A percentile compares a stretch with the other conserved stretches of the same genome.
These are phyloP conservation scores for Noctua fimbriata DNA, from an alignment of 2,888 invertebrate species.

Conservation along the genomic window DNA sequence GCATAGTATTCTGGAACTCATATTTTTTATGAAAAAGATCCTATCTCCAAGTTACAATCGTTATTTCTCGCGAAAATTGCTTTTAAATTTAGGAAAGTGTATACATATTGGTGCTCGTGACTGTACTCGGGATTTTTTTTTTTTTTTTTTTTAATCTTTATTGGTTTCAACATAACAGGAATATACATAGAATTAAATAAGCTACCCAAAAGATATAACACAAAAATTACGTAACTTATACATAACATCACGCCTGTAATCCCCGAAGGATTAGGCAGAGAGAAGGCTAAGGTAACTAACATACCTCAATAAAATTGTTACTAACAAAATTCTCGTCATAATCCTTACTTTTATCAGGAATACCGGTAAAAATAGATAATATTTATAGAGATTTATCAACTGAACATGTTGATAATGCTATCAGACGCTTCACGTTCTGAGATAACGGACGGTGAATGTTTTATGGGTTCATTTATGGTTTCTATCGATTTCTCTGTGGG, in stretches of 20 bases:
- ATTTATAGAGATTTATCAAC: constrained; percentile 51
- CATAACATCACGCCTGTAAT: background rate
- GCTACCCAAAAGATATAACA: background rate
- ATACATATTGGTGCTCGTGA: no score
- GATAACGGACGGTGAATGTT: constrained; percentile 33
- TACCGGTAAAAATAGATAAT: constrained; percentile 52
- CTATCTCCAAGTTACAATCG: no score
- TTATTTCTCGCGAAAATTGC: no score
- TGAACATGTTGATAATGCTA: constrained; percentile 37
- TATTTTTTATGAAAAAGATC: no score
- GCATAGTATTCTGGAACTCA: no score
- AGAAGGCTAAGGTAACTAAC: background rate
- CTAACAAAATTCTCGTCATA: constrained; percentile 6
- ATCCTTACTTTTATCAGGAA: constrained; percentile 28
- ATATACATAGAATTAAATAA: background rate
- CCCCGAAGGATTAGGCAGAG: background rate
- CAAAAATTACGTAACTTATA: background rate
- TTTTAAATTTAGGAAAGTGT: no score
- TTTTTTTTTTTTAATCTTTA: no score
- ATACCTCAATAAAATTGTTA: constrained; percentile 11
- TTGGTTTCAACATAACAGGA: background rate
- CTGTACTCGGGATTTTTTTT: no score
- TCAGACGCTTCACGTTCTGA: constrained; percentile 20
- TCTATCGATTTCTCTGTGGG: constrained; percentile 33
- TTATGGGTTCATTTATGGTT: constrained; percentile 24